Conservation (phyloP, 2,888 invertebrate species). For the Philereme vetulata region DNA sequence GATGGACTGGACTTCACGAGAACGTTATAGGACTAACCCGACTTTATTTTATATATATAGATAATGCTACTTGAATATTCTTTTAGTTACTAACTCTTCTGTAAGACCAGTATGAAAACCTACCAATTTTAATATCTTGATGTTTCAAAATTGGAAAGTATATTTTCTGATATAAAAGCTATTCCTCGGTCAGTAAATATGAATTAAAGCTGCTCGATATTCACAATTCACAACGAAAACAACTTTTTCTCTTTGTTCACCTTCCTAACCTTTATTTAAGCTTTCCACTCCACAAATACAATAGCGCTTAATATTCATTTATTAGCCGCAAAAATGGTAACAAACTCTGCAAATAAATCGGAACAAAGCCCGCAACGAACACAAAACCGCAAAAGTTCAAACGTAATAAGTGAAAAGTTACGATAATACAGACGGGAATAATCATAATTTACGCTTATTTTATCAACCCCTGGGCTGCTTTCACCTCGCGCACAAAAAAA, state of each 20-base stretch:
- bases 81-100: too few species aligned
- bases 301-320: constrained; percentile 26
- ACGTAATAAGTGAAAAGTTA: constrained; percentile 28
- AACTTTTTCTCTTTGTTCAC: not conserved
- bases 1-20: too few species aligned
- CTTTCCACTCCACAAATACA: constrained; percentile 23
- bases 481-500: too few species aligned
- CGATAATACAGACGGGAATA: constrained; percentile 12
- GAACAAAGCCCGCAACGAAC: constrained; percentile 19
- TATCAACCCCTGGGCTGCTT: too few species aligned
- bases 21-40: too few species aligned
- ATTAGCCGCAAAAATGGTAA: constrained; percentile 24
- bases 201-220: not conserved
- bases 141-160: too few species aligned
- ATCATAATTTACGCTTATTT: constrained; percentile 1
- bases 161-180: too few species aligned
- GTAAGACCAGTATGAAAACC: too few species aligned
- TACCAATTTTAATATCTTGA: too few species aligned
- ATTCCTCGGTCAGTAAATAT: too few species aligned
- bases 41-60: too few species aligned
- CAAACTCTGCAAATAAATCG: constrained; percentile 23
- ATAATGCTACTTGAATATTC: too few species aligned
- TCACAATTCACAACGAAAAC: not conserved
- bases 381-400: constrained; percentile 34
- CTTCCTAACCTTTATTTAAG: constrained; percentile 18